phyloP scores from a whole-genome alignment of 2,888 invertebrate genomes.

The Geotrupes spiniger region DNA sequence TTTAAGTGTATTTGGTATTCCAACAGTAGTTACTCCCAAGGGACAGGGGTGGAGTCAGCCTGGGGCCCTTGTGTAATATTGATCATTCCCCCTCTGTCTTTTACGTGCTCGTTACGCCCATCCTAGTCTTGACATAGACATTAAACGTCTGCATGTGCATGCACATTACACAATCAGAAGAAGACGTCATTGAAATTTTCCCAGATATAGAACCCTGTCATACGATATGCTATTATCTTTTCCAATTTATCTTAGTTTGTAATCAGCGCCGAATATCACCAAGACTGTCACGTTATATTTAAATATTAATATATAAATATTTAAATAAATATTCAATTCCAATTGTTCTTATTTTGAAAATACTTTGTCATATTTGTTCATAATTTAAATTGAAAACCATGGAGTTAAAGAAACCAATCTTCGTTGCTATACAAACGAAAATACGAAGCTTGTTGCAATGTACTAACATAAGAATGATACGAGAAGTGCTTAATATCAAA shows the following conservation, averaged over 20 bases:
- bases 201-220: conserved; percentile 15
- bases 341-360: too few species aligned
- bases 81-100: conserved; percentile 41
- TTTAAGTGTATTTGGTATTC: conserved; percentile 41
- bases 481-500: too few species aligned
- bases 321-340: too few species aligned
- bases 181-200: conserved; percentile 21
- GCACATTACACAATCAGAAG: conserved; percentile 18
- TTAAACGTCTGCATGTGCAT: conserved; percentile 23
- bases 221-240: conserved; percentile 7
- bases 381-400: too few species aligned
- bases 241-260: not conserved
- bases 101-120: conserved; percentile 29
- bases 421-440: too few species aligned
- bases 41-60: conserved; percentile 41
- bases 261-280: too few species aligned
- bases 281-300: too few species aligned
- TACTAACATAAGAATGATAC: too few species aligned
- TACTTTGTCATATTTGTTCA: too few species aligned
- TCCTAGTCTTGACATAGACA: conserved; percentile 29
- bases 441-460: too few species aligned
- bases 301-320: too few species aligned
- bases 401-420: too few species aligned
- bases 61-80: conserved; percentile 45
- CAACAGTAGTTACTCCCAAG: conserved; percentile 39